Evolutionary conservation across 2,888 invertebrate genomes (phyloP).

Genomic region (Eupithecia dodoneata): DNA sequence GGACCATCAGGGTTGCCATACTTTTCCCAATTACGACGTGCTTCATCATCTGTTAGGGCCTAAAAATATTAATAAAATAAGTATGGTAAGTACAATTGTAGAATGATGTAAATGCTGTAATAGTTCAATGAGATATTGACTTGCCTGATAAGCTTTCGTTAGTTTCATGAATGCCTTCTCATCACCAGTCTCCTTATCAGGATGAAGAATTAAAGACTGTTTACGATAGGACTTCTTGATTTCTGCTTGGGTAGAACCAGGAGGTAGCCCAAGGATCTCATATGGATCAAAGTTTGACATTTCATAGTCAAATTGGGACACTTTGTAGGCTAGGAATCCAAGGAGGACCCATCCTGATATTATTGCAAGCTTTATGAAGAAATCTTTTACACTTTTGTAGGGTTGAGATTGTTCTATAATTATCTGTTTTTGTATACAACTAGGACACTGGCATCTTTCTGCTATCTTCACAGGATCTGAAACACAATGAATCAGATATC

Average conservation of each 20-base stretch:
- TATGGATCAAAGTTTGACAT: constrained; percentile 99
- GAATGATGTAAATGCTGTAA: not conserved
- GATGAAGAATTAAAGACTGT: constrained; percentile 96
- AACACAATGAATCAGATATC: constrained; percentile 40
- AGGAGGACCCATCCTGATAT: constrained; percentile 93
- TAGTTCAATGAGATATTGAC: not conserved
- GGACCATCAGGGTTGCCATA: constrained; percentile 99
- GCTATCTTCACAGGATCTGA: constrained; percentile 90
- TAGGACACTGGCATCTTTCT: constrained; percentile 94
- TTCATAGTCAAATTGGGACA: constrained; percentile 98
- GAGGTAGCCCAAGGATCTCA: constrained; percentile 95
- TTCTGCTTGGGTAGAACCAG: constrained; percentile 93
- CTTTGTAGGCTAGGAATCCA: constrained; percentile 93
- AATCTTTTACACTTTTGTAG: constrained; percentile 92
- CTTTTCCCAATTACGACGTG: constrained; percentile 98
- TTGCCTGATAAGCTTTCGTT: constrained; percentile 95
- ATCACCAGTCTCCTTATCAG: constrained; percentile 98
- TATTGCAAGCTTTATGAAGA: constrained; percentile 90
- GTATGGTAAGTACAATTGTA: not conserved
- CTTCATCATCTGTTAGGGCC: constrained; percentile 98
- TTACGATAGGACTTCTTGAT: constrained; percentile 98
- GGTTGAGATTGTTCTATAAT: constrained; percentile 94
- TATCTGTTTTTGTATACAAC: constrained; percentile 93
- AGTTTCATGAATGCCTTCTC: constrained; percentile 98
- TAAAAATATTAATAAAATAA: constrained; percentile 55